Evolutionary conservation across 2,113 vertebrate genomes (phyloP).

Genomic region (Oreochromis spilurus): DNA sequence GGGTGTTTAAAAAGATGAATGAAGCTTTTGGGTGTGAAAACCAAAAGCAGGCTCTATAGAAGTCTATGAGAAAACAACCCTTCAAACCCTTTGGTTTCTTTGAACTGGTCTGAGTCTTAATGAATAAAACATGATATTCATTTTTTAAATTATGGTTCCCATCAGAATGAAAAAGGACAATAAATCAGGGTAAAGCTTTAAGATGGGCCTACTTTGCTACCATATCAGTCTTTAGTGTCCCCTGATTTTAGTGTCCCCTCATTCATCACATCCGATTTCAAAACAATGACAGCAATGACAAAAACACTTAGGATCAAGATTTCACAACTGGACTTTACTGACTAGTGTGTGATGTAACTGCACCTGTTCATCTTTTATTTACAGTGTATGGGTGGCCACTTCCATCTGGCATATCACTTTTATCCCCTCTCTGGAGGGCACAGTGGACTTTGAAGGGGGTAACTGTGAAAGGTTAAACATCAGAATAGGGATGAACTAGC

Average conservation of each 20-base stretch:
- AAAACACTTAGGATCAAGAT: background rate
- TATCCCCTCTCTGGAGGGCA: background rate
- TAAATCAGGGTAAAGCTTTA: background rate
- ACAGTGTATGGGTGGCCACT: background rate
- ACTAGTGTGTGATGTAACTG: background rate
- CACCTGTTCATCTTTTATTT: background rate
- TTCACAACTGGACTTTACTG: background rate
- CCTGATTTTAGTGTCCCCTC: background rate
- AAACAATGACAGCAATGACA: background rate
- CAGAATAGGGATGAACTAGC: background rate
- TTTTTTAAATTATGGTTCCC: background rate
- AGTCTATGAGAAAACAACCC: background rate
- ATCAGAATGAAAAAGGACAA: background rate
- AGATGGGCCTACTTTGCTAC: background rate
- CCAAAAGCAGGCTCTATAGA: background rate
- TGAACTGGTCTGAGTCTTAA: background rate
- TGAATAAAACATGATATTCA: background rate
- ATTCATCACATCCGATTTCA: background rate
- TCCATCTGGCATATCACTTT: background rate
- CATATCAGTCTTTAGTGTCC: background rate
- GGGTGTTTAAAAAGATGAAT: background rate
- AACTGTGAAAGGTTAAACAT: background rate
- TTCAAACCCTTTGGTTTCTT: background rate
- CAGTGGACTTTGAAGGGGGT: background rate
- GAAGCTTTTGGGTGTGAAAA: background rate